Base-by-base conservation (phyloP, 2,888 invertebrate genomes). In the Danaus chrysippus region DNA sequence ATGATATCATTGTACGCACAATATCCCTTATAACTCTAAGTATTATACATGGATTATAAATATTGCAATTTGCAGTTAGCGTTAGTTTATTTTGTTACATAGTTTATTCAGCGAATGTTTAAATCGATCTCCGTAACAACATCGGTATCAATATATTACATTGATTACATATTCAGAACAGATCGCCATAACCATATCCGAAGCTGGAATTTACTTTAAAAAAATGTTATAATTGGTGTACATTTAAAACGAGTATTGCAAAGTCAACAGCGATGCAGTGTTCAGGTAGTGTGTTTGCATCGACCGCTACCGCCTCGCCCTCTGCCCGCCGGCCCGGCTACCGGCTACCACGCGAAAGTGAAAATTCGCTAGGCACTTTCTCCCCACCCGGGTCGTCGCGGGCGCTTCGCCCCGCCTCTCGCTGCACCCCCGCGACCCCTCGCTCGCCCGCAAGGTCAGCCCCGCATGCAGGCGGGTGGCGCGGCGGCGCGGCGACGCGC, bases 301-400 rank as follows among this genome's bases (percentile, higher is more conserved):
- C 67, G 66, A 66, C 67, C 72, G 76, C 77, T 71, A 56, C 72
- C 75, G 70, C 75, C 79, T 81, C 84, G 76, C 72, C 77, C 78
- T 81, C 81, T 80, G 54, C 57, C 56, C 53, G 53, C 42, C 34
- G 42, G 54, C 57, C 56, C 53, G 53, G 44, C 34, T 23, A 42
- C 61, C 56, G 56, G 61, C 49, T 44, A 73, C 78, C 79, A 75
- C 85, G 84, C 86, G 87, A 87, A 88, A 90, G 87, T 87, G 90
- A 90, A 89, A 90, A 87, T 89, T 80, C 79, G 82, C 84, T 78
- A 76, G 79, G 87, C 87, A 89, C 89, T 90, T 91, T 90, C 89
- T 87, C 90, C 90, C 88, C 89, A 86, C 89, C 84, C 80, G 72
- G 69, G 65, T 58, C 67, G 71, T 70, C 73, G 69, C 73, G 80